phyloP scores from a whole-genome alignment of 2,797 vertebrate species.

The Bradypus variegatus region DNA sequence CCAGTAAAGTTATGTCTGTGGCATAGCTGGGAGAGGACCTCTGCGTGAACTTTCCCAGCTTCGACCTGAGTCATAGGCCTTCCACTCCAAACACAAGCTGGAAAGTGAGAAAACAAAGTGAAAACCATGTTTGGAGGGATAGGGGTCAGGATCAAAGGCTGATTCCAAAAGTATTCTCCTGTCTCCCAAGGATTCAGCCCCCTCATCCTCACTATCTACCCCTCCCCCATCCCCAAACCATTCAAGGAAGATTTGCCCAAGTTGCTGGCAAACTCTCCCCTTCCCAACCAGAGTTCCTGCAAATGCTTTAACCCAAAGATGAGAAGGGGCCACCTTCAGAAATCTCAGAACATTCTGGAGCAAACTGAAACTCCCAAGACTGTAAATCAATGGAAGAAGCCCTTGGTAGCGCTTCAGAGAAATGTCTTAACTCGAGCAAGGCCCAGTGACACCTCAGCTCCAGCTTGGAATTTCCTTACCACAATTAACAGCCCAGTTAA shows the following conservation, averaged over 20 bases:
- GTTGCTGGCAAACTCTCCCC: background rate
- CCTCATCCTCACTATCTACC: background rate
- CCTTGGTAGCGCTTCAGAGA: slow-evolving; percentile 75
- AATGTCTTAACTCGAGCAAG: slow-evolving; percentile 74
- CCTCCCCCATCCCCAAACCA: background rate
- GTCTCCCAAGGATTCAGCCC: background rate
- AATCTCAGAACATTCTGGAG: slow-evolving; percentile 61
- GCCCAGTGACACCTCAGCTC: slow-evolving; percentile 59
- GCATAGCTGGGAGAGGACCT: background rate
- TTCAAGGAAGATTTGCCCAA: background rate
- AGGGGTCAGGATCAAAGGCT: background rate
- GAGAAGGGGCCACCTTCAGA: slow-evolving; percentile 69
- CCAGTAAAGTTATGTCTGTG: background rate
- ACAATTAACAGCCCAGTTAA: slow-evolving; percentile 70
- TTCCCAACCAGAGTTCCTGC: slow-evolving; percentile 56
- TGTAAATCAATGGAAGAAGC: slow-evolving; percentile 85
- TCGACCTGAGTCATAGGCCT: background rate
- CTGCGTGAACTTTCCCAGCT: background rate
- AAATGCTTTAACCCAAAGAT: slow-evolving; percentile 64
- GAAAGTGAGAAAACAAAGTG: slow-evolving; percentile 8
- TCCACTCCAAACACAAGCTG: background rate
- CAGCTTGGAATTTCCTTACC: slow-evolving; percentile 60
- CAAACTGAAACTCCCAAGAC: slow-evolving; percentile 71
- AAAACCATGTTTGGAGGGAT: background rate
- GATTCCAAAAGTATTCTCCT: background rate